A percentile compares a stretch with the other conserved stretches of the same genome.
These are phyloP conservation scores for Beroe forskalii DNA, from an alignment of 37 sponge, comb jelly and placozoan species.

Conservation along the genomic window DNA sequence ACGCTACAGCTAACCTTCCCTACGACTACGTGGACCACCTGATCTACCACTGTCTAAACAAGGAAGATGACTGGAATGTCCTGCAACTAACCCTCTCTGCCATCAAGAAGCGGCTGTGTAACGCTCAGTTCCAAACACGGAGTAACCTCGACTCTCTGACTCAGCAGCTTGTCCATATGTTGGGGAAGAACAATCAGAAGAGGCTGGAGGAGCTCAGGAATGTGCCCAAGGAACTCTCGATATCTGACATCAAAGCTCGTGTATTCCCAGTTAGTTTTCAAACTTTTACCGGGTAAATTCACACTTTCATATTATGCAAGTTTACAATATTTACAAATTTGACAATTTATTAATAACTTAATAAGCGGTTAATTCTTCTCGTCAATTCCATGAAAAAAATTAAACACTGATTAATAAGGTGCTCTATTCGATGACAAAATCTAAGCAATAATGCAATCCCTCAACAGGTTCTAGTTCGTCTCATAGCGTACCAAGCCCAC, in stretches of 20 bases:
- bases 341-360: too few relatives aligned
- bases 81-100: slow-evolving; percentile 45
- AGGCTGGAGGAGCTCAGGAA: slow-evolving; percentile 36
- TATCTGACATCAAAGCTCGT: background rate
- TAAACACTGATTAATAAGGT: too few relatives aligned
- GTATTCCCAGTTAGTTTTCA: slow-evolving; percentile 24
- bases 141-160: slow-evolving; percentile 1
- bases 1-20: background rate
- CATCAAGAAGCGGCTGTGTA: slow-evolving; percentile 44
- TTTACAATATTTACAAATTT: too few relatives aligned
- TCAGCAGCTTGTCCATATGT: slow-evolving; percentile 25
- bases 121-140: slow-evolving; percentile 59
- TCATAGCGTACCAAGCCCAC: slow-evolving; percentile 48
- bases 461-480: slow-evolving; percentile 62
- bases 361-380: too few relatives aligned
- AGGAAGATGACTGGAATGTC: slow-evolving; percentile 60
- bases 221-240: background rate
- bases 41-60: slow-evolving; percentile 48
- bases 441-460: too few relatives aligned
- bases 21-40: slow-evolving; percentile 34
- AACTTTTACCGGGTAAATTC: too few relatives aligned
- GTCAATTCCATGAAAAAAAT: too few relatives aligned
- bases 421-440: too few relatives aligned
- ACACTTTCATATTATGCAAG: too few relatives aligned
- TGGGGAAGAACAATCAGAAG: background rate